Evolutionary conservation across 2,888 invertebrate genomes (phyloP).

Genomic region (Neoscelio sp.): DNA sequence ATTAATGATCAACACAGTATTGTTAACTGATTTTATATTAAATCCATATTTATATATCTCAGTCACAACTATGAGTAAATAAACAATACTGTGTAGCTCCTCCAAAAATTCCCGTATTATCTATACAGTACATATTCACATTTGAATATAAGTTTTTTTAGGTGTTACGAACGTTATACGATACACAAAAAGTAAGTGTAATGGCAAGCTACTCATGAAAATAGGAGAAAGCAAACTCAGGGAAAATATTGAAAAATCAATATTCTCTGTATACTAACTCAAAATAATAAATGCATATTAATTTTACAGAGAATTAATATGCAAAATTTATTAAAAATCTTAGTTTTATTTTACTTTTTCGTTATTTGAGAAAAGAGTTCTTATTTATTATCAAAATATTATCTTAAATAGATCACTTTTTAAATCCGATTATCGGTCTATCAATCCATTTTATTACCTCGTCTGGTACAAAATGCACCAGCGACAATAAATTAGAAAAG

Average conservation of each 20-base stretch:
- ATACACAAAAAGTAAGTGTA: too few species aligned
- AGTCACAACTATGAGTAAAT: constrained; percentile 54
- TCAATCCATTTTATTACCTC: constrained; percentile 62
- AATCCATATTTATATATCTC: constrained; percentile 61
- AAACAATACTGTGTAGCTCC: constrained; percentile 37
- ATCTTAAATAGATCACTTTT: constrained; percentile 37
- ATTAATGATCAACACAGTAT: constrained; percentile 49
- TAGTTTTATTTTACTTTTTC: too few species aligned
- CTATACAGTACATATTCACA: constrained; percentile 24
- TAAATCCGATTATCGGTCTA: constrained; percentile 57
- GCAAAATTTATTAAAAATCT: too few species aligned
- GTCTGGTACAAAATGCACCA: constrained; percentile 57
- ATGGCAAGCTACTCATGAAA: too few species aligned
- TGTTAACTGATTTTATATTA: constrained; percentile 47
- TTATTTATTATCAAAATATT: constrained; percentile 47
- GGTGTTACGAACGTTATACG: too few species aligned
- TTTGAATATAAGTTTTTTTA: too few species aligned
- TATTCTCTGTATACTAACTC: too few species aligned
- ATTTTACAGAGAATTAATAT: too few species aligned
- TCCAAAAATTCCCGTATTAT: constrained; percentile 52
- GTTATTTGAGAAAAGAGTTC: too few species aligned
- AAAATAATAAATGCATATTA: too few species aligned
- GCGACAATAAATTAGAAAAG: constrained; percentile 63
- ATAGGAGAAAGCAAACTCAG: too few species aligned
- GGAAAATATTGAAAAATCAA: too few species aligned